phyloP scores from a whole-genome alignment of 2,888 invertebrate genomes.

The Chloroclystis v-ata region DNA sequence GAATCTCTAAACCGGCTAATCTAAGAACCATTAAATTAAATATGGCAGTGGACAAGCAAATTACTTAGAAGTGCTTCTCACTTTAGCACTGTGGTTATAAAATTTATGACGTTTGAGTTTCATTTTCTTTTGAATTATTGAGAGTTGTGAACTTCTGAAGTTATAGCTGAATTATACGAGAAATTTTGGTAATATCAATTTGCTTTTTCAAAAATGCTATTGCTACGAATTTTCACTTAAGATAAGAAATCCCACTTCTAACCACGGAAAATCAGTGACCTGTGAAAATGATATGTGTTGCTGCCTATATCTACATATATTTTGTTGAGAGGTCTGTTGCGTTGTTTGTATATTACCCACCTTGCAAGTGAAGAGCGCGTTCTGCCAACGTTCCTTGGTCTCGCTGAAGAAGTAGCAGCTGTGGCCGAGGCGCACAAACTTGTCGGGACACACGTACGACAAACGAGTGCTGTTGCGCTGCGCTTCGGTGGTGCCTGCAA shows the following conservation, averaged over 20 bases:
- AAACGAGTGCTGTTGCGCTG: conserved; percentile 62
- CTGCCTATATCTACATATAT: no score
- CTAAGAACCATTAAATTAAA: conserved; percentile 15
- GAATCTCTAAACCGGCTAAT: no score
- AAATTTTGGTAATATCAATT: no score
- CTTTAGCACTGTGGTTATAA: background rate
- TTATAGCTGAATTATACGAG: no score
- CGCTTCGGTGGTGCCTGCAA: conserved; percentile 54
- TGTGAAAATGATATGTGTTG: no score
- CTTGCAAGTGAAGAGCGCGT: conserved; percentile 83
- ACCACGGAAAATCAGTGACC: no score
- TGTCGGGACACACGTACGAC: conserved; percentile 82
- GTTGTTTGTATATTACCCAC: conserved; percentile 41
- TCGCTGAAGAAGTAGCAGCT: conserved; percentile 87
- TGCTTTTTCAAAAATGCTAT: no score
- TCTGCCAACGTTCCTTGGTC: conserved; percentile 82
- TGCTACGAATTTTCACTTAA: no score
- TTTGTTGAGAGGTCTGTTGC: no score
- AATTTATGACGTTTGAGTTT: background rate
- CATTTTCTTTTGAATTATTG: background rate
- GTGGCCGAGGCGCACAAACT: conserved; percentile 84
- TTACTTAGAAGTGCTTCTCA: conserved; percentile 7
- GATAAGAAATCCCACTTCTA: no score
- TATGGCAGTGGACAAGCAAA: conserved; percentile 2
- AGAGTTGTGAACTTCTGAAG: background rate